phyloP scores from a whole-genome alignment of 2,113 vertebrate genomes.

The Tretioscincus oriximinensis region DNA sequence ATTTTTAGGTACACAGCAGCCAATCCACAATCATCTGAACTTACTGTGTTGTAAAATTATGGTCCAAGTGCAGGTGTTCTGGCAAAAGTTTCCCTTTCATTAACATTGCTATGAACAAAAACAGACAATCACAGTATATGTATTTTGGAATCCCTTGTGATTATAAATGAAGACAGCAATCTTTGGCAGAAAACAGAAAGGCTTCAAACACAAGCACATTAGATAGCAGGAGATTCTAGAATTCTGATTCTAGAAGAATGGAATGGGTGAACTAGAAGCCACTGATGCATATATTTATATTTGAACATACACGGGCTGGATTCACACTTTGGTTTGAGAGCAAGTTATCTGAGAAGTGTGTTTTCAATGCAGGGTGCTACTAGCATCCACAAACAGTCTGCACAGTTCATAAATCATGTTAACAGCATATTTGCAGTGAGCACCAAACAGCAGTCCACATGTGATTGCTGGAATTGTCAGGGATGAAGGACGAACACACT shows the following conservation, averaged over 20 bases:
- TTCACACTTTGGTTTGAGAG: not conserved
- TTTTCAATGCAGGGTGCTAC: not conserved
- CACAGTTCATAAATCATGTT: too few relatives aligned
- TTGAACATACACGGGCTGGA: not conserved
- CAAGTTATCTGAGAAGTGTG: not conserved
- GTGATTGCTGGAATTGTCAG: too few relatives aligned
- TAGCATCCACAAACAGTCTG: too few relatives aligned
- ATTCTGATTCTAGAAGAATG: not conserved
- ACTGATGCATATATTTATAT: not conserved
- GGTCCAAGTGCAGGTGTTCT: not conserved
- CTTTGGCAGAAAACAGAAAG: not conserved
- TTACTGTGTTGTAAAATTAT: conserved; percentile 16
- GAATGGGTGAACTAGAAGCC: not conserved
- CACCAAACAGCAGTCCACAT: too few relatives aligned
- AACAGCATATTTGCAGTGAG: too few relatives aligned
- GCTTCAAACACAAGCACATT: not conserved
- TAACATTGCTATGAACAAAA: conserved; percentile 17
- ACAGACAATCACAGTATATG: not conserved
- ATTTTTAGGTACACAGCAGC: conserved; percentile 9
- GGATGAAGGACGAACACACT: too few relatives aligned
- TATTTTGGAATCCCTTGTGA: not conserved
- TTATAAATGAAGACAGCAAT: conserved; percentile 4
- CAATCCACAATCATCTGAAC: conserved; percentile 15
- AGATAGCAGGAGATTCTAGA: not conserved
- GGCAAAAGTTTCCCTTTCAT: not conserved